Evolutionary conservation across 2,797 vertebrate species (phyloP).

Genomic region (Cryptoblepharus egeriae): DNA sequence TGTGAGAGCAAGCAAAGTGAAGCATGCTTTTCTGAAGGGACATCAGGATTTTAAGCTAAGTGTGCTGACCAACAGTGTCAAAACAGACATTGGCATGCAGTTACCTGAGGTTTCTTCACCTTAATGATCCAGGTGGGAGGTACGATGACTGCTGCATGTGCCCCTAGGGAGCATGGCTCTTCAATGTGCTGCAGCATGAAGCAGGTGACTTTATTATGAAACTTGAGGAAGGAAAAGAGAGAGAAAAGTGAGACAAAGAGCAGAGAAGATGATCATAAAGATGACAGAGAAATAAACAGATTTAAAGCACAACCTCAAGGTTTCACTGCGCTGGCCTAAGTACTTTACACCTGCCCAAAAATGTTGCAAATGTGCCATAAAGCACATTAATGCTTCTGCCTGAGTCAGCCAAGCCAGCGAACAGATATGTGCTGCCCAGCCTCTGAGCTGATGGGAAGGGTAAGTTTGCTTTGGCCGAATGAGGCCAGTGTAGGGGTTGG

Average conservation of each 20-base stretch:
- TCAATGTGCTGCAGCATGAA: conserved; percentile 99
- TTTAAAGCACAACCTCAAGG: too few relatives aligned
- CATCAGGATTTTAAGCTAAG: conserved; percentile 48
- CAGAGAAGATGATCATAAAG: background rate
- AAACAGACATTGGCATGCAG: conserved; percentile 76
- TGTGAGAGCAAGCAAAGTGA: conserved; percentile 15
- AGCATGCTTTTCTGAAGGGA: conserved; percentile 50
- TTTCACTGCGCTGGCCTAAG: too few relatives aligned
- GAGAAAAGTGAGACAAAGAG: background rate
- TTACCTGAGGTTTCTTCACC: conserved; percentile 99
- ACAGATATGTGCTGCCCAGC: too few relatives aligned
- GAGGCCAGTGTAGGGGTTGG: too few relatives aligned
- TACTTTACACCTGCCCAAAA: too few relatives aligned
- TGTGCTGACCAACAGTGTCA: conserved; percentile 59
- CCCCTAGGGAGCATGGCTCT: conserved; percentile 96
- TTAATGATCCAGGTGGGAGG: conserved; percentile 99
- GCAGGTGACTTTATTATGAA: conserved; percentile 99
- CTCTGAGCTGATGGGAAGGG: too few relatives aligned
- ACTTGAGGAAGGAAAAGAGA: conserved; percentile 77
- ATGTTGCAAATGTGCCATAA: too few relatives aligned
- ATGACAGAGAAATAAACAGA: background rate
- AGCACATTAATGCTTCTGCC: too few relatives aligned
- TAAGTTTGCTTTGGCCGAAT: too few relatives aligned
- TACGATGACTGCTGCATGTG: conserved; percentile 96
- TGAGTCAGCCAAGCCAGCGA: too few relatives aligned